Evolutionary conservation across 1,140 invertebrate genomes (phyloP), one percentile per base, ranked within the genome.

Genomic region (Heterodera carotae): DNA sequence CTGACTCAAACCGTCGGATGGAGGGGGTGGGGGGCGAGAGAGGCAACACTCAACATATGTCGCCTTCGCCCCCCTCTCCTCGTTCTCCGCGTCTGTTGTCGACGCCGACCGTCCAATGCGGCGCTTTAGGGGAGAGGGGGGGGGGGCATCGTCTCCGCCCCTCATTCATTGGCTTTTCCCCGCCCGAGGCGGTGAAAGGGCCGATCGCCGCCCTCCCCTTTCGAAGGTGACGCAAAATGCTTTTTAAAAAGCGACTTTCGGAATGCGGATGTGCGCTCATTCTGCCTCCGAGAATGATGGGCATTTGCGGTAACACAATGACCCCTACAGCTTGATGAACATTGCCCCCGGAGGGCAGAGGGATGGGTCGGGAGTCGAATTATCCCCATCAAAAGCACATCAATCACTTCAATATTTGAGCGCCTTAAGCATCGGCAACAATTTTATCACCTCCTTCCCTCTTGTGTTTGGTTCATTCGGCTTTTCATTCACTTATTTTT

Each of bases 11-110:
- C 27, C 48, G 12, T 62, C 59, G 59, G 59, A n/a, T 43, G 39
- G 39, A 43, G 39, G 39, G 12, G 6, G 6, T 8, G 62, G 33
- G 27, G 62, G 62, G 62, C 8, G 62, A 25, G 27, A 25, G 62
- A 66, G 48, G 12, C 48, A 53, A 18, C 48, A 53, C 5, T 3
- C 74, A 69, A 62, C 39, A 36, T 39, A 75, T 66, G 62, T 67
- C 68, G 74, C 29, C 43, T 53, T 18, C 48, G 18, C 48, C 48
- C 12, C 39, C 39, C 2, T 12, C 36, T 10, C 39, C 2, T 12
- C 39, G 6, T 12, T 43, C 39, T 12, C 12, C 48, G 48, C 48
- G 48, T 15, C 48, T 53, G 48, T 22, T 53, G 48, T 53, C 48
- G 48, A 53, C 12, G 39, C 12, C 39, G 39, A 43, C 39, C 39